A percentile compares a stretch with the other conserved stretches of the same genome.
Evolutionary conservation across 2,797 vertebrate species (phyloP).

Genomic region (Pseudochaenichthys georgianus): DNA sequence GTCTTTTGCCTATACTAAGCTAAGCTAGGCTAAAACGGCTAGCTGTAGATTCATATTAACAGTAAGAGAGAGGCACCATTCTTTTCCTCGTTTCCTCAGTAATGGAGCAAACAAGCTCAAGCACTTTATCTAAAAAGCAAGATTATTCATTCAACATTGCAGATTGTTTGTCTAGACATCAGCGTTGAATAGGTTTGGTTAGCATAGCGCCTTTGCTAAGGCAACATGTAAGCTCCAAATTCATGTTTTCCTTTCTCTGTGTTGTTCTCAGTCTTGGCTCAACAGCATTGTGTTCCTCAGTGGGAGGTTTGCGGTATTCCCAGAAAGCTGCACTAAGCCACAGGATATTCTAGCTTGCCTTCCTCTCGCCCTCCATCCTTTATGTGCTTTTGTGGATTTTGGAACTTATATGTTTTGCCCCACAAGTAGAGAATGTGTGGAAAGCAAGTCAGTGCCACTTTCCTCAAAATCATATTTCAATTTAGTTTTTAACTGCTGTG

Average conservation of each 20-base stretch:
- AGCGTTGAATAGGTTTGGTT: background rate
- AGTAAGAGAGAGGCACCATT: no score
- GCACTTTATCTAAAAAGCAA: background rate
- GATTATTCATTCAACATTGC: background rate
- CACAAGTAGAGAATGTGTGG: conserved; percentile 34
- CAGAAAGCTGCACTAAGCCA: conserved; percentile 55
- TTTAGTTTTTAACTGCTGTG: background rate
- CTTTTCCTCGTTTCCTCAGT: no score
- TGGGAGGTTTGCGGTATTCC: conserved; percentile 53
- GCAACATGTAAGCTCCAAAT: conserved; percentile 34
- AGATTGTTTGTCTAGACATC: background rate
- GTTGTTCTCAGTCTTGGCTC: conserved; percentile 28
- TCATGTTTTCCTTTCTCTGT: conserved; percentile 34
- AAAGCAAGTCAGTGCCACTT: background rate
- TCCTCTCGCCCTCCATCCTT: conserved; percentile 33
- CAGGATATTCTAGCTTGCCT: conserved; percentile 58
- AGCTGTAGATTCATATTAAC: background rate
- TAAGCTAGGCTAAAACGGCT: background rate
- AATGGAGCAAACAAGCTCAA: background rate
- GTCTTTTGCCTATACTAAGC: background rate
- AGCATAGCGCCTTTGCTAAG: background rate
- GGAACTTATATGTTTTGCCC: conserved; percentile 52
- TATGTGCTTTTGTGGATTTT: conserved; percentile 63
- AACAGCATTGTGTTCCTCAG: conserved; percentile 37
- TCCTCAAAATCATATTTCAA: background rate